A percentile compares a stretch with the other conserved stretches of the same genome.
phyloP scores from a whole-genome alignment of 2,888 invertebrate species.

The Andricus quercusramuli region DNA sequence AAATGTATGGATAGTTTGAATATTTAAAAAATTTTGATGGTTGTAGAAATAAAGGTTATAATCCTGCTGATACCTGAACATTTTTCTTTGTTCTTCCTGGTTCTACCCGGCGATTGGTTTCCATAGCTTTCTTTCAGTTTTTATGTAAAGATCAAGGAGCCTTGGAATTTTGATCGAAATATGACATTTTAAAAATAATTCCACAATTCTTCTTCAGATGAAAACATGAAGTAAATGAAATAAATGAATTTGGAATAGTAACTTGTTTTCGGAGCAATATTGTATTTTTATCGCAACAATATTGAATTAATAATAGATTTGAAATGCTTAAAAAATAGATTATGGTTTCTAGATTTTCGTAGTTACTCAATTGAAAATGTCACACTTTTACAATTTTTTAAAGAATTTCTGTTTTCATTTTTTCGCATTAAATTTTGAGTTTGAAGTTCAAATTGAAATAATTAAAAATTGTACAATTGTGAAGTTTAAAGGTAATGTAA shows the following conservation, averaged over 20 bases:
- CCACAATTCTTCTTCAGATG: not conserved
- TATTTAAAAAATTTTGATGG: not conserved
- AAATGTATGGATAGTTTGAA: not conserved
- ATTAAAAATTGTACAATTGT: too few species aligned
- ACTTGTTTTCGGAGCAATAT: not conserved
- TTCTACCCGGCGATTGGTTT: not conserved
- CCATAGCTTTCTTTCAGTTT: too few species aligned
- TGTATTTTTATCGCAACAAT: not conserved
- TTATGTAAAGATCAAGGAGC: not conserved
- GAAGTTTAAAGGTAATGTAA: too few species aligned
- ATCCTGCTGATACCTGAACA: not conserved
- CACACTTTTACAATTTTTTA: too few species aligned
- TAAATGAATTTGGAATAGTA: not conserved
- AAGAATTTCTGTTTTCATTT: too few species aligned
- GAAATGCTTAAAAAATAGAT: too few species aligned
- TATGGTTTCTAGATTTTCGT: too few species aligned
- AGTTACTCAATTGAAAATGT: too few species aligned
- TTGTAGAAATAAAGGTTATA: not conserved
- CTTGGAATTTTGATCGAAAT: not conserved
- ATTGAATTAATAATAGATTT: not conserved
- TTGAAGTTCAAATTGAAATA: too few species aligned
- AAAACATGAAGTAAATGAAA: not conserved
- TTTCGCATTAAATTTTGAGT: too few species aligned
- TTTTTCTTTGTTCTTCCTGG: not conserved
- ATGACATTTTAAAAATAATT: not conserved